Conservation (phyloP, 2,113 vertebrate species). For the Clarias gariepinus region DNA sequence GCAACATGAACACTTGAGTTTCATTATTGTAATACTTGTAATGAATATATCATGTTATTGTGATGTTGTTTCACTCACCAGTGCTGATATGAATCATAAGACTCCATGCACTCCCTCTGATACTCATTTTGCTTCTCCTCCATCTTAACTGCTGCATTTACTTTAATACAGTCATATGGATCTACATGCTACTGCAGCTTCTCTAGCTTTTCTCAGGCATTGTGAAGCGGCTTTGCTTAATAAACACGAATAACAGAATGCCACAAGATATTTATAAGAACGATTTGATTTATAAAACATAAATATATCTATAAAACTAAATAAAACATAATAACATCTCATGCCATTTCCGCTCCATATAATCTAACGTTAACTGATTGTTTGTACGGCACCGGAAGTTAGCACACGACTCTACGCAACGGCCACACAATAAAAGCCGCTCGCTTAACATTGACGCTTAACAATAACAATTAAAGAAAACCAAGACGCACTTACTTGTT, state of each 20-base stretch:
- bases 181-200: conserved; percentile 49
- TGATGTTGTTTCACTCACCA: conserved; percentile 68
- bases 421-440: background rate
- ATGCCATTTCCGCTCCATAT: background rate
- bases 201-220: background rate
- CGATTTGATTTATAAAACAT: background rate
- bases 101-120: conserved; percentile 72
- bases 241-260: background rate
- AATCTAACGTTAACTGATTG: background rate
- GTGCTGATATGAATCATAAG: conserved; percentile 76
- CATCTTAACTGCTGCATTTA: conserved; percentile 71
- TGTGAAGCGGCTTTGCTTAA: background rate
- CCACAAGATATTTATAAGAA: background rate
- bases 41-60: background rate
- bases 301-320: background rate
- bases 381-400: background rate
- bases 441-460: background rate
- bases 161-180: conserved; percentile 64
- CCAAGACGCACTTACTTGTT: conserved; percentile 9
- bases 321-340: background rate
- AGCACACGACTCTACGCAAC: background rate
- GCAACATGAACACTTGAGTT: background rate
- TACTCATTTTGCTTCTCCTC: conserved; percentile 74
- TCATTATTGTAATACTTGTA: background rate
- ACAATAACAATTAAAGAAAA: background rate